A percentile compares a stretch with the other conserved stretches of the same genome.
phyloP scores from a whole-genome alignment of 2,888 invertebrate species.

The Brenthis daphne region DNA sequence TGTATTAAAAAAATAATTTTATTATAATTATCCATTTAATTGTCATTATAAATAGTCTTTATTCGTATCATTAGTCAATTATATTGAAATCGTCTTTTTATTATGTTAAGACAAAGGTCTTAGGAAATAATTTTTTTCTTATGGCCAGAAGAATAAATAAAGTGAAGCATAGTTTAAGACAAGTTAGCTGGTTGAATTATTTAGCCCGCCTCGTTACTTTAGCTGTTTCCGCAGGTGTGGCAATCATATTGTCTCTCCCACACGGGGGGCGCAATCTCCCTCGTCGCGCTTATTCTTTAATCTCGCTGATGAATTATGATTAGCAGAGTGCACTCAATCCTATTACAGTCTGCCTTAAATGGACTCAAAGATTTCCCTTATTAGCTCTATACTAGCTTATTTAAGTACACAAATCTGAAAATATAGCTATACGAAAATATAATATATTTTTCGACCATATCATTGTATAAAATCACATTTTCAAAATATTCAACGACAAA shows the following conservation, averaged over 20 bases:
- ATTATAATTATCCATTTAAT: too few species aligned
- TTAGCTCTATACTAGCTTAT: slow-evolving; percentile 38
- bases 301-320: slow-evolving; percentile 82
- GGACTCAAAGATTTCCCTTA: slow-evolving; percentile 61
- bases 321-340: slow-evolving; percentile 80
- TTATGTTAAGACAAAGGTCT: too few species aligned
- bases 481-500: slow-evolving; percentile 8
- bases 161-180: slow-evolving; percentile 58
- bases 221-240: slow-evolving; percentile 80
- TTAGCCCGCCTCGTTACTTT: slow-evolving; percentile 80
- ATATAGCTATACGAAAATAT: too few species aligned
- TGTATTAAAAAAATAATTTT: too few species aligned
- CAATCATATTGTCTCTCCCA: slow-evolving; percentile 78
- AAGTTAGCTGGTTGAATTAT: slow-evolving; percentile 73
- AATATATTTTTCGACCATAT: too few species aligned
- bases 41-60: too few species aligned
- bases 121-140: too few species aligned
- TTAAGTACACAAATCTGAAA: slow-evolving; percentile 7
- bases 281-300: slow-evolving; percentile 77
- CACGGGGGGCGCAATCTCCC: slow-evolving; percentile 54
- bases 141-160: slow-evolving; percentile 19
- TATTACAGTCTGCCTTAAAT: slow-evolving; percentile 68
- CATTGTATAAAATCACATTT: too few species aligned
- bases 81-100: too few species aligned
- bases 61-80: too few species aligned